A percentile compares a stretch with the other conserved stretches of the same genome.
Evolutionary conservation across 2,797 vertebrate species (phyloP).

Genomic region (Enteromius paludinosus): DNA sequence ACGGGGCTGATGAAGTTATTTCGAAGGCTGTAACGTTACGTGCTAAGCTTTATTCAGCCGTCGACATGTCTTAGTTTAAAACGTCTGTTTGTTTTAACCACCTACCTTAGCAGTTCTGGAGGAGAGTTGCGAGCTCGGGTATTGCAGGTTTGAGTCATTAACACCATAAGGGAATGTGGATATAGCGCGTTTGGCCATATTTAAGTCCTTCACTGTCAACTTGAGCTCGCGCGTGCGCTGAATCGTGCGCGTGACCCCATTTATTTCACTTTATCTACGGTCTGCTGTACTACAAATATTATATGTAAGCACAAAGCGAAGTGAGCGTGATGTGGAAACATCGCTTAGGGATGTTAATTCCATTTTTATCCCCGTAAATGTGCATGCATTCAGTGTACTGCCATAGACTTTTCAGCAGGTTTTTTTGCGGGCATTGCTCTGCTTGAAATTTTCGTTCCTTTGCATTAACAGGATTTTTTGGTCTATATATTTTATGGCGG

Average conservation of each 20-base stretch:
- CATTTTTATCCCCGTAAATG: background rate
- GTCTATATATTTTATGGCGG: conserved; percentile 11
- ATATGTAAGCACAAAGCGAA: background rate
- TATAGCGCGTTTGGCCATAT: conserved; percentile 39
- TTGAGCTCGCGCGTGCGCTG: conserved; percentile 38
- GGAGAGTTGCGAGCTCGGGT: conserved; percentile 14
- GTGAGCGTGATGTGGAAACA: conserved; percentile 16
- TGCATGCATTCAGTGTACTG: conserved; percentile 7
- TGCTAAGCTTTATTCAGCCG: conserved; percentile 47
- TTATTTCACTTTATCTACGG: conserved; percentile 28
- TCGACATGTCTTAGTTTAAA: conserved; percentile 41
- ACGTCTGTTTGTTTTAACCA: background rate
- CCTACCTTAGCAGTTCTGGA: background rate
- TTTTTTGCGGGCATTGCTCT: background rate
- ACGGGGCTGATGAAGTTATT: conserved; percentile 33
- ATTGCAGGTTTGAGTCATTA: conserved; percentile 2
- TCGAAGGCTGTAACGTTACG: conserved; percentile 37
- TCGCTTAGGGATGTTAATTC: background rate
- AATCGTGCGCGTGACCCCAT: conserved; percentile 44
- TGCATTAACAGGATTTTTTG: background rate
- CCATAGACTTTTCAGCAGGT: conserved; percentile 18
- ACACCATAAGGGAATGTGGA: conserved; percentile 16
- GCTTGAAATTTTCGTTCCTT: background rate
- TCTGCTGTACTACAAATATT: background rate
- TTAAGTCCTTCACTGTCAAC: conserved; percentile 42